These are phyloP conservation scores for Capreolus pygargus DNA, from an alignment of 2,113 vertebrate species.

Conservation along the genomic window DNA sequence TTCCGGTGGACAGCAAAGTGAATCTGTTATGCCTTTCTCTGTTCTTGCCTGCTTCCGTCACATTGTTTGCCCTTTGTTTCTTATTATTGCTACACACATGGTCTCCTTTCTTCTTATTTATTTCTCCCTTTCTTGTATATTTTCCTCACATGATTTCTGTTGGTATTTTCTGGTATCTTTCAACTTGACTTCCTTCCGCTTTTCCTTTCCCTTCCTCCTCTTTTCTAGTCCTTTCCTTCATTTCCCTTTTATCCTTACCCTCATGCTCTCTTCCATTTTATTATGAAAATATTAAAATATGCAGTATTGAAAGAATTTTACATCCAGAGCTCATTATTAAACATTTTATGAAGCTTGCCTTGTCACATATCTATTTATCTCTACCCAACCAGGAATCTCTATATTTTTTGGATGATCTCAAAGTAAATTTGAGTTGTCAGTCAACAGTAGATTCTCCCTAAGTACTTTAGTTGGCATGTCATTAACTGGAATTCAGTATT, in stretches of 20 bases:
- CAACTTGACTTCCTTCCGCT: background rate
- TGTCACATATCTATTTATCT: background rate
- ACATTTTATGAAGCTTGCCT: background rate
- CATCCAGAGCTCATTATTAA: background rate
- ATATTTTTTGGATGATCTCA: background rate
- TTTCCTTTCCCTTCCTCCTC: background rate
- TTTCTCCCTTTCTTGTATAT: background rate
- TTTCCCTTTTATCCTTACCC: background rate
- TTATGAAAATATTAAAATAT: background rate
- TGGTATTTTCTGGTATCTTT: background rate
- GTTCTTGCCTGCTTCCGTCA: background rate
- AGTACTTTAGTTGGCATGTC: background rate
- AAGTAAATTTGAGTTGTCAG: background rate
- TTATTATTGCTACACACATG: background rate
- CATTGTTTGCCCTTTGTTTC: background rate
- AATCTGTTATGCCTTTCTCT: background rate
- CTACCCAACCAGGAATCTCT: background rate
- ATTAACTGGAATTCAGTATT: background rate
- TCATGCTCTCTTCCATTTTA: background rate
- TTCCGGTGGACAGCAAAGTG: background rate
- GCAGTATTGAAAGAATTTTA: background rate
- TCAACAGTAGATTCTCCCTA: background rate
- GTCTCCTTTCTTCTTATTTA: background rate
- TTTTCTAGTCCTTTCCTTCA: background rate
- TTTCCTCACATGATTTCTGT: background rate